Evolutionary conservation across 2,797 vertebrate genomes (phyloP), one percentile per base, ranked within the genome.

Genomic region (Toxotes lorentzi): DNA sequence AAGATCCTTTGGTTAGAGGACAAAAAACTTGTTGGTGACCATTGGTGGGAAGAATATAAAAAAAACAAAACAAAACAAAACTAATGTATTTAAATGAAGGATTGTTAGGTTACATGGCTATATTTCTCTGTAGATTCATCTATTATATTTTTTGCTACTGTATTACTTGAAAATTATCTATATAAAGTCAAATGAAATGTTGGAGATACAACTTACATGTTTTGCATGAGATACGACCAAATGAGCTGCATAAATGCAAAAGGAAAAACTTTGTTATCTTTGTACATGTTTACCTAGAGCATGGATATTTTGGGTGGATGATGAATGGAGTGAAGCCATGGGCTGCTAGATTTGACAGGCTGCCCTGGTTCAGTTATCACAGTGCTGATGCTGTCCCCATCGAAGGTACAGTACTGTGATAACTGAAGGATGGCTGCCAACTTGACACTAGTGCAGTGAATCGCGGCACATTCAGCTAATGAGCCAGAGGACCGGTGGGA

Each of bases 381-480:
- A 97, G 98, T 99, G 97, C 98, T 99, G 98, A 97, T 99, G 97
- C 98, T 99, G 98, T 99, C 96, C 96, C 92, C 96, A 97, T 96
- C 96, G 96, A 99, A 99, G 97, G 98, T 99, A 99, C 98, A 99
- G 98, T 99, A 99, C 98, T 99, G 98, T 99, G 98, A 99, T 99
- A 99, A 99, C 98, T 99, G 98, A 99, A 99, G 97, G 97, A 99
- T 99, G 98, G 98, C 96, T 96, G 98, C 97, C 98, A 97, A 96
- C 97, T 99, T 96, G 95, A 96, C 97, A 94, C 96, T 41, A 60
- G n/a, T 19, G 67, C 95, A 68, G 59, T 17, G 40, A 75, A 40
- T 60, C 14, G 19, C 45, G 74, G 43, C 51, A 32, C 23, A 10
- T 60, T 68, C 21, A 1, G 27, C 56, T 16, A 19, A 51, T 2